Conservation (phyloP, 2,888 invertebrate genomes). For the Temnothorax unifasciatus region DNA sequence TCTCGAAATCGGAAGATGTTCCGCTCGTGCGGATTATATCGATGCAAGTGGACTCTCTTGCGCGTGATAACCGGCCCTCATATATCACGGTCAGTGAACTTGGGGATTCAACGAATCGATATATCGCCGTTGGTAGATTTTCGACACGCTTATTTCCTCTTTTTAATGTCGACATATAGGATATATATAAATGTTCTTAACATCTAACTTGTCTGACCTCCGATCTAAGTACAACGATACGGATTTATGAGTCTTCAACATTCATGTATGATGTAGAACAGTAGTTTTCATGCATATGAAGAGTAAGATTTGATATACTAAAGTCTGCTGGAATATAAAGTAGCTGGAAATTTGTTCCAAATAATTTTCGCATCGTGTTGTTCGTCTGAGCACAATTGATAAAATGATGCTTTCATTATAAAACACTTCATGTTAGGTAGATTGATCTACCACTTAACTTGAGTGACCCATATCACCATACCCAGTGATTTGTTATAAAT, state of each 20-base stretch:
- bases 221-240: constrained; percentile 36
- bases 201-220: constrained; percentile 26
- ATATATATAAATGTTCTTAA: constrained; percentile 41
- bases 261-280: neutral
- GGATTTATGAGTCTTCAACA: constrained; percentile 11
- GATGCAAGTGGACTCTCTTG: constrained; percentile 48
- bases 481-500: constrained; percentile 19
- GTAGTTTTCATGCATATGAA: neutral
- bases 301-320: neutral
- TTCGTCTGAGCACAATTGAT: neutral
- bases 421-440: neutral
- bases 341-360: neutral
- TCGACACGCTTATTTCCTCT: constrained; percentile 14
- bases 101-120: constrained; percentile 51
- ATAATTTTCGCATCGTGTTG: neutral
- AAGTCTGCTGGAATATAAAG: neutral
- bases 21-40: constrained; percentile 68
- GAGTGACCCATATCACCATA: constrained; percentile 14
- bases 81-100: constrained; percentile 54
- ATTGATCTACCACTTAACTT: neutral
- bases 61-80: constrained; percentile 47
- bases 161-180: constrained; percentile 23
- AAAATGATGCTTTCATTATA: neutral
- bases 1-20: constrained; percentile 74
- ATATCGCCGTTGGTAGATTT: constrained; percentile 37